Evolutionary conservation across 2,888 invertebrate species (phyloP).

Genomic region (Sphaeridia pumilis): DNA sequence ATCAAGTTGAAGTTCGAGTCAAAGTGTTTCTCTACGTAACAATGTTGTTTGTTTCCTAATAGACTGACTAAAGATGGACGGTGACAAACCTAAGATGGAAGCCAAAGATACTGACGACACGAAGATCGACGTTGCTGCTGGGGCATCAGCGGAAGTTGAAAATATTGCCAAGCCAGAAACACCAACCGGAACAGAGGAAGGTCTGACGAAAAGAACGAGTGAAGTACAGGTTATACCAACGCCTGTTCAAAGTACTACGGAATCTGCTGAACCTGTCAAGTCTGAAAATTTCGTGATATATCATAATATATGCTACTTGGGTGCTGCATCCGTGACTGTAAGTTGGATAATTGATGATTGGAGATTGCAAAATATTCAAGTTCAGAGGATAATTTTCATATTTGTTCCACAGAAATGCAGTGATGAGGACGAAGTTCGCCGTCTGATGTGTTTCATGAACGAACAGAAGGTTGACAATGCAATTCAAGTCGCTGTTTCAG

Average conservation of each 20-base stretch:
- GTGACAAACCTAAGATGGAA: no score
- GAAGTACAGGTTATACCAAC: background rate
- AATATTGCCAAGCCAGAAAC: background rate
- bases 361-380: background rate
- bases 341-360: background rate
- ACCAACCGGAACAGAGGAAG: background rate
- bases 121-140: background rate
- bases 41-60: no score
- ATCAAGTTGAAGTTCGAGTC: no score
- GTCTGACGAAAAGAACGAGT: background rate
- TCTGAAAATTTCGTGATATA: slow-evolving; percentile 81
- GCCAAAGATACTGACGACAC: no score
- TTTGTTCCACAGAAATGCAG: background rate
- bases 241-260: background rate
- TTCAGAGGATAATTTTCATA: background rate
- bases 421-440: slow-evolving; percentile 71
- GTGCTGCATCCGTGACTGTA: slow-evolving; percentile 63
- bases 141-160: background rate
- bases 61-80: no score
- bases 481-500: slow-evolving; percentile 79
- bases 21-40: no score
- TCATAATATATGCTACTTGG: slow-evolving; percentile 84
- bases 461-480: slow-evolving; percentile 62
- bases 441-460: slow-evolving; percentile 84
- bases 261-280: background rate